Conservation (phyloP, 1,140 invertebrate genomes). For the Heliconius himera region DNA sequence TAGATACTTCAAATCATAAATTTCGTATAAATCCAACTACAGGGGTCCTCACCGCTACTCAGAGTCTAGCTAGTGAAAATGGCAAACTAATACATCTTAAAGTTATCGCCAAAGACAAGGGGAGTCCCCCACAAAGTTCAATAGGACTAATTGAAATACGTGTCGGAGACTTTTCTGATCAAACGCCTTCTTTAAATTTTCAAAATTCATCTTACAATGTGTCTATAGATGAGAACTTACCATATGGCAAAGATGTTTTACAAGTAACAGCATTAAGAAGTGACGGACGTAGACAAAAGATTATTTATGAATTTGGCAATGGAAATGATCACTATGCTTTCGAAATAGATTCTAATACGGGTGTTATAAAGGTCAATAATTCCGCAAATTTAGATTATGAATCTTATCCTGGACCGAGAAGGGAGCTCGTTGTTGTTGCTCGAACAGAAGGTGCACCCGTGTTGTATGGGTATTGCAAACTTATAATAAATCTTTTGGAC, state of each 20-base stretch:
- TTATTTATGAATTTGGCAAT: conserved; percentile 92
- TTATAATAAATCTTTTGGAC: conserved; percentile 90
- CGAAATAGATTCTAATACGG: conserved; percentile 89
- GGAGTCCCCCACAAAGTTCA: conserved; percentile 90
- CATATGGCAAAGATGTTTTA: conserved; percentile 86
- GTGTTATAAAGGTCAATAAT: conserved; percentile 91
- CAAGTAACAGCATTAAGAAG: conserved; percentile 91
- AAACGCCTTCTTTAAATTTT: conserved; percentile 87
- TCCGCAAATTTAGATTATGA: conserved; percentile 92
- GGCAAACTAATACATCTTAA: conserved; percentile 91
- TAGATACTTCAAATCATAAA: conserved; percentile 84
- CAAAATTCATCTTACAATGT: conserved; percentile 91
- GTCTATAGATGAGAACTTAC: conserved; percentile 89
- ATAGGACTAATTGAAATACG: conserved; percentile 91
- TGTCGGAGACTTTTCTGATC: conserved; percentile 87
- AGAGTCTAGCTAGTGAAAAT: conserved; percentile 90
- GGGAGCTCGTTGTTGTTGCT: conserved; percentile 85
- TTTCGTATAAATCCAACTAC: conserved; percentile 94
- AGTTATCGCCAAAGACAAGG: conserved; percentile 93
- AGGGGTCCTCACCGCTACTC: conserved; percentile 90
- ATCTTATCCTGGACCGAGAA: conserved; percentile 71
- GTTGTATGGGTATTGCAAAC: conserved; percentile 89
- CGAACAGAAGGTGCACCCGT: conserved; percentile 85
- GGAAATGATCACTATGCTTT: conserved; percentile 94
- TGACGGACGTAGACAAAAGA: conserved; percentile 90